Base-by-base conservation (phyloP, 2,888 invertebrate species). In the Fissipunctia ypsillon region DNA sequence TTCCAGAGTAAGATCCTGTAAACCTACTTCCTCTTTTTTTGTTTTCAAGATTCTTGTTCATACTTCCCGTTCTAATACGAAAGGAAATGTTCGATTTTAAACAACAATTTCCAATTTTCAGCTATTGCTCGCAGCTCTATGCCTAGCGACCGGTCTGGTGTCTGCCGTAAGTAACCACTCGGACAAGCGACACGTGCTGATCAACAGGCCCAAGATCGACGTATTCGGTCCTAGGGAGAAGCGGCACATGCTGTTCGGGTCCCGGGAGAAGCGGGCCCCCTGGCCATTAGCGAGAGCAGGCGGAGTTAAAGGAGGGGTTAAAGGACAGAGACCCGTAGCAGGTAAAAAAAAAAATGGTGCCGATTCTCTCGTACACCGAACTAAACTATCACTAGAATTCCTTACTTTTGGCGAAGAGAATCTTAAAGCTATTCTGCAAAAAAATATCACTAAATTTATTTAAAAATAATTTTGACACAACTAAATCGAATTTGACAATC, bases 121-220 rank as follows among this genome's bases (percentile, higher is more conserved):
- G 86, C 14, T 87, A 0, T 38, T 81, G 9, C 19, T 87, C 4
- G 0, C 75, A 0, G 67, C 71, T 12, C 10, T 84, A 0, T 80
- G 77, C 64, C 25, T 81, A 28, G 79, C 64, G 1, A 22, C 77
- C 25, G 16, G 74, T 70, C 12, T 91, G 56, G 88, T 73, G 22
- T 48, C 76, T 0, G 81, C 88, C 5, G 66, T 88, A 0, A 88
- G 88, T 0, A 83, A 89, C 4, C 75, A 87, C 73, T 78, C 76
- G 0, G 31, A 78, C n/a, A 71, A 80, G n/a, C n/a, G 71, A 25
- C 64, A 74, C 6, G 54, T 74, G 35, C 82, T 89, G n/a, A 70
- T 89, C 59, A 89, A 89, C 83, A 65, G 87, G 2, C 89, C 90
- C 1, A 71, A 69, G 19, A 61, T 75, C 3, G 86, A 83, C 54